A percentile compares a stretch with the other conserved stretches of the same genome.
Conservation (phyloP, 23 tunicate species). For the Halocynthia roretzi region DNA sequence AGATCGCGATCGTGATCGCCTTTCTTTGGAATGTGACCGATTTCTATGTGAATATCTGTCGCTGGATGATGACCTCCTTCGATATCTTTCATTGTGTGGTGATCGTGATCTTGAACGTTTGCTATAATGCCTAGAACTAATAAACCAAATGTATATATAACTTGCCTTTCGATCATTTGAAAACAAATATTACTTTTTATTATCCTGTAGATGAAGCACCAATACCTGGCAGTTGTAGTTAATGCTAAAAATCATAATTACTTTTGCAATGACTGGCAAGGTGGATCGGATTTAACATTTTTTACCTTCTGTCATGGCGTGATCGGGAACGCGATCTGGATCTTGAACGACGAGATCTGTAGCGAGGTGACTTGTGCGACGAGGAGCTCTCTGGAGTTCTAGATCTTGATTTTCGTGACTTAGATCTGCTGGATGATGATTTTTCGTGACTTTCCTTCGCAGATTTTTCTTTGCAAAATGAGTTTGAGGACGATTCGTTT, state of each 20-base stretch:
- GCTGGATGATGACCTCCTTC: not conserved
- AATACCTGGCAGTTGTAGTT: no score
- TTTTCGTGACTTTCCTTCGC: not conserved
- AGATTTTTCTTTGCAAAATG: not conserved
- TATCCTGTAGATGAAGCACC: no score
- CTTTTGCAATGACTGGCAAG: no score
- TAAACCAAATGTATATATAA: no score
- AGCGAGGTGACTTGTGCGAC: not conserved
- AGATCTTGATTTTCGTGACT: slow-evolving; percentile 3
- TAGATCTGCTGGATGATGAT: not conserved
- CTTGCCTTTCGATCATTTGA: no score
- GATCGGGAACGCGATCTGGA: slow-evolving; percentile 44
- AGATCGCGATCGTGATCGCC: not conserved
- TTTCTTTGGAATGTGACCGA: not conserved
- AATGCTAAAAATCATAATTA: no score
- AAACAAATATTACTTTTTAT: no score
- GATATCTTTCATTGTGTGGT: no score
- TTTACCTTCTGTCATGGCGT: slow-evolving; percentile 19
- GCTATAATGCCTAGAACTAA: no score
- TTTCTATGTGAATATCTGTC: not conserved
- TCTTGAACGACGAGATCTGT: slow-evolving; percentile 10
- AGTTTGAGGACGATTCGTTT: not conserved
- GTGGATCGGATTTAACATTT: no score
- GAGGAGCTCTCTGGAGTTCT: not conserved
- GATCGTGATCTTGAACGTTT: no score